These are phyloP conservation scores for Brachyalestes nurse DNA, from an alignment of 2,797 vertebrate species.

Conservation along the genomic window DNA sequence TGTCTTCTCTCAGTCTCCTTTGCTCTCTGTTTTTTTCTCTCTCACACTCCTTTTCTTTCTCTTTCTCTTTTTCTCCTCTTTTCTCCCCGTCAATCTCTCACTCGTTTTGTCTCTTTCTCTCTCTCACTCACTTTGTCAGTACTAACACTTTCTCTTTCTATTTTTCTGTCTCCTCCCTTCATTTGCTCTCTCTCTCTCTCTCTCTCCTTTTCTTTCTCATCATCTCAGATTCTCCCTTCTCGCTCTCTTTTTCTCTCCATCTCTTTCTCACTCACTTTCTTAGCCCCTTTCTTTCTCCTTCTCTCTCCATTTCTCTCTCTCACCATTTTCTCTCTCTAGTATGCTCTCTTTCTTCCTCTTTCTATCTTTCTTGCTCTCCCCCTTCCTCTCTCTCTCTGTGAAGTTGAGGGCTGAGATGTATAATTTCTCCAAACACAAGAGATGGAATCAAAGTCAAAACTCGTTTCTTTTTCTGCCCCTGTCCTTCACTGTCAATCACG, in stretches of 20 bases:
- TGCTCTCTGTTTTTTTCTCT: neutral
- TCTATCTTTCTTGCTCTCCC: neutral
- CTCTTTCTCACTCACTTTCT: neutral
- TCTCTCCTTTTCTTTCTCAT: neutral
- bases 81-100: neutral
- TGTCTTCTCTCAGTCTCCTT: neutral
- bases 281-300: neutral
- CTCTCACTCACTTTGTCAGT: neutral
- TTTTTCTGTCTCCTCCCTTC: neutral
- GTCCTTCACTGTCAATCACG: constrained; percentile 70
- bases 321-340: neutral
- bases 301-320: too few relatives aligned
- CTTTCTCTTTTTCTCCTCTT: neutral
- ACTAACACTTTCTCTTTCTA: too few relatives aligned
- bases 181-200: too few relatives aligned
- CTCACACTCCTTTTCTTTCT: neutral
- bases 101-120: too few relatives aligned
- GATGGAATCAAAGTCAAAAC: constrained; percentile 64
- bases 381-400: constrained; percentile 4
- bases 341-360: neutral
- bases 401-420: constrained; percentile 62
- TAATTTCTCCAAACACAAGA: constrained; percentile 71
- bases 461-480: constrained; percentile 53
- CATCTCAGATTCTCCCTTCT: neutral
- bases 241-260: too few relatives aligned